Base-by-base conservation (phyloP, 1,140 invertebrate genomes). In the Dolichoris vasculosae region DNA sequence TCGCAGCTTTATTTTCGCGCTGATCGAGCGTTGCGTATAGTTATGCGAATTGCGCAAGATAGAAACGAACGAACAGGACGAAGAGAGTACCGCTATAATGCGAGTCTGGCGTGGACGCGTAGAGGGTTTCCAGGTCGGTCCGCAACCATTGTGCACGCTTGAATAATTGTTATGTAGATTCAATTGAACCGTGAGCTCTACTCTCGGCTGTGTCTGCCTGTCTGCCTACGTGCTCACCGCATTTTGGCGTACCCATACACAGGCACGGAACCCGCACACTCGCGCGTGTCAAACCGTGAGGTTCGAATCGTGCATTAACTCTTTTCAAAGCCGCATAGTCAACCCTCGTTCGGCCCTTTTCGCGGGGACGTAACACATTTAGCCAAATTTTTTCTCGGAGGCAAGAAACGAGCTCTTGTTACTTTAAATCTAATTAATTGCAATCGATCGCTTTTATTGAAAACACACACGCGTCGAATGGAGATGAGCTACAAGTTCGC, bases 111-210 rank as follows among this genome's bases (percentile, higher is more conserved):
- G 0, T 26, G 13, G 75, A 32, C 13, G 46, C 43, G 46, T 13
- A 46, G 73, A 40, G 40, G 43, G 73, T 48, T 46, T 17, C 67
- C 32, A 35, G 32, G 11, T 48, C 71, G 46, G 43, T 38, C 73
- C 63, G 35, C 35, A 51, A 26, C 48, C 80, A 86, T 86, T 86
- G 84, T 82, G 78, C 80, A 85, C 55, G 83, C 76, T 85, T 84
- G 86, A 87, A 87, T 87, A 85, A 87, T 87, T 82, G 83, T 85
- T 87, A 87, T 87, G 86, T 85, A 87, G 81, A 87, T 87, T 85
- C 83, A 87, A 87, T 87, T 85, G 78, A 87, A 87, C 51, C 86
- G 82, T 84, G 67, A 87, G 76, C 46, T 84, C 71, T 77, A 82
- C 51, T 64, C 73, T 67, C 73, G 82, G 26, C 43, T 35, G 23